These are phyloP conservation scores for Sorex araneus DNA, from an alignment of 2,113 vertebrate genomes.

Conservation along the genomic window DNA sequence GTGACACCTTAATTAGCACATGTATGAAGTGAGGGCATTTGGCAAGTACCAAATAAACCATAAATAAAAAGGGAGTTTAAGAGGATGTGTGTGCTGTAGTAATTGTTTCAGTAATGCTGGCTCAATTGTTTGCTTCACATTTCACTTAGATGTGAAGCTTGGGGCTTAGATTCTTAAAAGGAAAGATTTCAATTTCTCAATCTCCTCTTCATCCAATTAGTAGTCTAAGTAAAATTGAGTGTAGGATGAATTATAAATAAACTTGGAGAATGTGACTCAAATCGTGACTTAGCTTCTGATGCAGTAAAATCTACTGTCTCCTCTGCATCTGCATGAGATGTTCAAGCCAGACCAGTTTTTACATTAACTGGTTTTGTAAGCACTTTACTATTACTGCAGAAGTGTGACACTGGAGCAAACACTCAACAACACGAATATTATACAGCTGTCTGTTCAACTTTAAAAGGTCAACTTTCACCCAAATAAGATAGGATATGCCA, in stretches of 20 bases:
- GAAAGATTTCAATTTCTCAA: background rate
- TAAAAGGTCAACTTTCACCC: no score
- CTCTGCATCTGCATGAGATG: background rate
- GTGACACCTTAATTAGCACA: background rate
- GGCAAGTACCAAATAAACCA: background rate
- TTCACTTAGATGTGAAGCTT: background rate
- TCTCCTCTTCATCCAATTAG: background rate
- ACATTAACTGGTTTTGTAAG: no score
- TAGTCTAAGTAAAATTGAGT: slow-evolving; percentile 30
- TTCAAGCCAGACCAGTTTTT: no score
- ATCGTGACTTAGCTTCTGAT: background rate
- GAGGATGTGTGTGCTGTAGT: background rate
- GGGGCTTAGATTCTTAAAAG: slow-evolving; percentile 1
- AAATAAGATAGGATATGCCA: no score
- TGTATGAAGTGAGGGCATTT: background rate
- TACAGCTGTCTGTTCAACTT: no score
- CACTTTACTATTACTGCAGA: no score
- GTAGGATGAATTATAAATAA: slow-evolving; percentile 28
- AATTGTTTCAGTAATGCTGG: background rate
- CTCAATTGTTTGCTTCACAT: background rate
- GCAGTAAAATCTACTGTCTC: background rate
- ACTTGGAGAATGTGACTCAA: background rate
- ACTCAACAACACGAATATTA: no score
- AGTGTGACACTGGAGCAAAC: no score
- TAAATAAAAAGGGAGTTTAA: background rate